A percentile compares a stretch with the other conserved stretches of the same genome.
These are phyloP conservation scores for Drosophila paramelanica DNA, from an alignment of 2,888 invertebrate species.

Conservation along the genomic window DNA sequence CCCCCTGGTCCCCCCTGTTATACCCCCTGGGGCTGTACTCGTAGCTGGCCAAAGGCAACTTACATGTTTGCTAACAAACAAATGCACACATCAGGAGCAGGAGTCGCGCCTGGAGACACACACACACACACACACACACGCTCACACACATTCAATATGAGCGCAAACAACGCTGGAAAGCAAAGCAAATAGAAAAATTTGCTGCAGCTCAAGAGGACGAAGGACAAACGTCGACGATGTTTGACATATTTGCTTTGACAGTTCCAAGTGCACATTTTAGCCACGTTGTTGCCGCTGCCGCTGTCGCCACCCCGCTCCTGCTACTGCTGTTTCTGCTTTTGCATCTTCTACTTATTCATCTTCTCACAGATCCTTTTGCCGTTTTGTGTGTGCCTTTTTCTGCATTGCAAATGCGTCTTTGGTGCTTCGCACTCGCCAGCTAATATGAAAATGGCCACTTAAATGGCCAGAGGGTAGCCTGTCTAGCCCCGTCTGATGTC, in stretches of 20 bases:
- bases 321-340: slow-evolving; percentile 9
- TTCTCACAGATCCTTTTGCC: slow-evolving; percentile 43
- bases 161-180: slow-evolving; percentile 76
- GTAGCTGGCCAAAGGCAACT: slow-evolving; percentile 75
- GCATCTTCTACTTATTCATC: neutral
- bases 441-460: slow-evolving; percentile 74
- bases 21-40: slow-evolving; percentile 17
- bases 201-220: slow-evolving; percentile 57
- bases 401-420: slow-evolving; percentile 61
- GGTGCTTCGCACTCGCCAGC: slow-evolving; percentile 30
- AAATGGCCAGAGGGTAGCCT: slow-evolving; percentile 66
- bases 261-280: slow-evolving; percentile 81
- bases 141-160: slow-evolving; percentile 54
- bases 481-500: slow-evolving; percentile 1
- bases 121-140: slow-evolving; percentile 23
- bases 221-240: slow-evolving; percentile 75
- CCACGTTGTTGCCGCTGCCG: slow-evolving; percentile 56
- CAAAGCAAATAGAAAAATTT: slow-evolving; percentile 71
- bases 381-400: slow-evolving; percentile 63
- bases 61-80: slow-evolving; percentile 79
- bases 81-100: slow-evolving; percentile 70
- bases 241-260: slow-evolving; percentile 81
- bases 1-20: slow-evolving; percentile 17
- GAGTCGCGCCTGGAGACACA: slow-evolving; percentile 62
- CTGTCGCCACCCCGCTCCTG: slow-evolving; percentile 5